Evolutionary conservation across 2,888 invertebrate genomes (phyloP), one percentile per base, ranked within the genome.

Genomic region (Strigamia crassipes): DNA sequence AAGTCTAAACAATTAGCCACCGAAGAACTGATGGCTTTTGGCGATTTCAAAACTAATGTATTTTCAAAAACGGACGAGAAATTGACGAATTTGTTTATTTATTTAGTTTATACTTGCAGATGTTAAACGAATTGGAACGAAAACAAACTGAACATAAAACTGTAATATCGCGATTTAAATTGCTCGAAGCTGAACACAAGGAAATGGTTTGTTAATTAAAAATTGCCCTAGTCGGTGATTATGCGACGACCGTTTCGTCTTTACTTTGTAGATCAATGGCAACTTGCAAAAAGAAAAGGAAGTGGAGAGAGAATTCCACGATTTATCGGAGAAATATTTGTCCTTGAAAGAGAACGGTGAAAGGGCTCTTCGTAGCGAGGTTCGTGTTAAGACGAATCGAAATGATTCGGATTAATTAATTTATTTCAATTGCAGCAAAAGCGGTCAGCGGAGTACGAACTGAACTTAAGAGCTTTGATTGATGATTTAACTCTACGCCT

Each of bases 1-100:
- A 81, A 81, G 21, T 81, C 81, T 3, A 81, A 81, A 15, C 66
- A 81, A 18, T 66, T 81, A 66, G 81, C 81, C 8, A 66, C 81
- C 27, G 81, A 81, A 61, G 81, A 81, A 66, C 8, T 81, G 12
- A 81, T 81, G 81, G 34, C 66, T 21, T 61, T 66, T 38, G 41
- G 61, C 12, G 81, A 81, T 21, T 66, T 66, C 27, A 81, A 81
- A 38, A 27, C 56, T 15, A 81, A 81, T 23, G 81, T 81, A 51
- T 46, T n/a, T n/a, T 12, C 3, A 1, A 10, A 10, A 38, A 10
- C 38, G 10, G 38, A 10, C 38, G 38, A 38, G 6, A 38, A 38
- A 38, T 38, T 38, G 38, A 38, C 38, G 4, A 38, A 38, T 9
- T 6, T 38, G 38, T 38, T 38, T 10, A 51, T 51, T 15, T 18